These are phyloP conservation scores for Uloborus plumipes DNA, from an alignment of 2,888 invertebrate genomes.

Conservation along the genomic window DNA sequence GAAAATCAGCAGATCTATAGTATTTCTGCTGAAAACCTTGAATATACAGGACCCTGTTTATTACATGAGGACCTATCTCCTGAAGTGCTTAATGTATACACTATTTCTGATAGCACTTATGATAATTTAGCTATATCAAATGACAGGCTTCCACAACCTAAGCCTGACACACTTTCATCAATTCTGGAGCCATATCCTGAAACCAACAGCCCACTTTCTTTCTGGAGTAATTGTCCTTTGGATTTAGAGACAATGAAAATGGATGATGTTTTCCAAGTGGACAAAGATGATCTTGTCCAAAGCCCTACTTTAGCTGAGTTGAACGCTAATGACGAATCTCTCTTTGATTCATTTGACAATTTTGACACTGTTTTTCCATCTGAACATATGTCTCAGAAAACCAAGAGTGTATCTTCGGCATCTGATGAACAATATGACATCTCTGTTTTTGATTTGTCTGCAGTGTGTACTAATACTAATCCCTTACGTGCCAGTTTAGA, in stretches of 20 bases:
- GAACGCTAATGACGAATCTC: slow-evolving; percentile 86
- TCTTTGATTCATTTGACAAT: slow-evolving; percentile 86
- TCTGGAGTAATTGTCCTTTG: slow-evolving; percentile 52
- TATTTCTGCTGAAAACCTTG: too few species aligned
- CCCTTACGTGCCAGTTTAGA: slow-evolving; percentile 4
- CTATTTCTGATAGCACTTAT: slow-evolving; percentile 1
- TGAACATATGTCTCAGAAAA: not conserved
- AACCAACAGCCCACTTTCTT: slow-evolving; percentile 42
- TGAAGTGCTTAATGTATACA: slow-evolving; percentile 3
- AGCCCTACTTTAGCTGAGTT: slow-evolving; percentile 85
- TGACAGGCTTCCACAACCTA: slow-evolving; percentile 10
- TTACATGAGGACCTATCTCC: not conserved
- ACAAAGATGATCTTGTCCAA: slow-evolving; percentile 63
- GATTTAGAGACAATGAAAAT: slow-evolving; percentile 58
- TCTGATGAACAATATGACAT: slow-evolving; percentile 11
- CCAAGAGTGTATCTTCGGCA: not conserved
- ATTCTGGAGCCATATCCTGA: slow-evolving; percentile 44
- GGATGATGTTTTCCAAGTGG: slow-evolving; percentile 64
- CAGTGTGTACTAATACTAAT: slow-evolving; percentile 14
- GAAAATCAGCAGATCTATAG: too few species aligned
- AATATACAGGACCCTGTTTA: too few species aligned
- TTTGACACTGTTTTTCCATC: slow-evolving; percentile 34
- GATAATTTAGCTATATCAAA: slow-evolving; percentile 10
- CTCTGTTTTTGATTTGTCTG: slow-evolving; percentile 29
- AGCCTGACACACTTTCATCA: slow-evolving; percentile 25